Conservation (phyloP, 1,140 invertebrate species). For the Bombus superbus region DNA sequence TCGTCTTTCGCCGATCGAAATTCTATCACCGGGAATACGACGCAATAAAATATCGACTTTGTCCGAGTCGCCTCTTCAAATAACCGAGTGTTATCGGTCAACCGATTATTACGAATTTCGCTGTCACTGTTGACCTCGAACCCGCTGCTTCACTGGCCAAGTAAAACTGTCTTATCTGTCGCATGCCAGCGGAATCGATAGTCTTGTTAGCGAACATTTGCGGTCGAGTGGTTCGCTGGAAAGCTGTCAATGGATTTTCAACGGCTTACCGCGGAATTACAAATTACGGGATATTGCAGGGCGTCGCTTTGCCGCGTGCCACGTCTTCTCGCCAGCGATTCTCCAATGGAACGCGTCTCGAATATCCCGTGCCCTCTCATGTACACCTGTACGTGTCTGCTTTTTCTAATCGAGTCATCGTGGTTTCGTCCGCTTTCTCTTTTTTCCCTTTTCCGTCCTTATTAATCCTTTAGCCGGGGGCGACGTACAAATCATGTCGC, state of each 20-base stretch:
- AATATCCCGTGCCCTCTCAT: neutral
- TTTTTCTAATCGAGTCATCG: neutral
- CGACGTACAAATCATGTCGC: no score
- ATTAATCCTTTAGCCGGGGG: neutral
- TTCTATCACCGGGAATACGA: neutral
- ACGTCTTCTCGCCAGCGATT: neutral
- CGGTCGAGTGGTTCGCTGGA: conserved; percentile 36
- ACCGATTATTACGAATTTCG: conserved; percentile 26
- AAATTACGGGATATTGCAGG: conserved; percentile 40
- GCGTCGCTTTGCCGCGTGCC: neutral
- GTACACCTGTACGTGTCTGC: neutral
- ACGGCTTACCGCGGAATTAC: conserved; percentile 42
- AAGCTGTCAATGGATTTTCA: conserved; percentile 42
- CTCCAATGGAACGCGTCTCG: neutral
- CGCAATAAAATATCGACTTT: conserved; percentile 7
- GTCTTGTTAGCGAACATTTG: conserved; percentile 30
- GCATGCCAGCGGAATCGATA: conserved; percentile 23
- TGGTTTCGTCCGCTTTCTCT: neutral
- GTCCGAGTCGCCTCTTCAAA: neutral
- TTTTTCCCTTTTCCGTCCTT: neutral
- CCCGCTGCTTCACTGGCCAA: neutral
- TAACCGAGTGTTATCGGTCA: neutral
- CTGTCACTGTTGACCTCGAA: conserved; percentile 30
- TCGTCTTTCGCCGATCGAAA: neutral
- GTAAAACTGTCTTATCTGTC: conserved; percentile 30